A percentile compares a stretch with the other conserved stretches of the same genome.
These are phyloP conservation scores for Pangasianodon gigas DNA, from an alignment of 2,113 vertebrate species.

Conservation along the genomic window DNA sequence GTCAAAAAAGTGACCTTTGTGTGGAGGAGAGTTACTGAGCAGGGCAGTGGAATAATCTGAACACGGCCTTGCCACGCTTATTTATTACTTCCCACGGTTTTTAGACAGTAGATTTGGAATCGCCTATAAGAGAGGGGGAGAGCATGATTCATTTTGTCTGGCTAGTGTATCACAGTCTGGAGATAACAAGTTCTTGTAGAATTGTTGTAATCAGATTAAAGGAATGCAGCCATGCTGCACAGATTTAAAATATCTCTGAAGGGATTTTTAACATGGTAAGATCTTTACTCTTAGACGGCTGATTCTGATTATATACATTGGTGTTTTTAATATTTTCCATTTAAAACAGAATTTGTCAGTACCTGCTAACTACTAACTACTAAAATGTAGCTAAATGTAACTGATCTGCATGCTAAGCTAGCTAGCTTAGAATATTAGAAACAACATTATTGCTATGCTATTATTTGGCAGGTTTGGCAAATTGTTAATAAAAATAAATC, in stretches of 20 bases:
- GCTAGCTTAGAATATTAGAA: background rate
- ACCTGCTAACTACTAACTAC: background rate
- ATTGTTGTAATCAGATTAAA: conserved; percentile 2
- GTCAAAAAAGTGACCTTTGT: conserved; percentile 66
- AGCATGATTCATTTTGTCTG: conserved; percentile 1
- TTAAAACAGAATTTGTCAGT: background rate
- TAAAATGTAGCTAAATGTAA: background rate
- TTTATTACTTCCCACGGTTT: conserved; percentile 42
- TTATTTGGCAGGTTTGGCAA: background rate
- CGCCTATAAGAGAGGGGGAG: conserved; percentile 9
- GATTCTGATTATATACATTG: background rate
- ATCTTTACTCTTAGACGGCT: background rate
- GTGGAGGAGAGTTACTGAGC: conserved; percentile 48
- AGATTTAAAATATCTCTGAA: background rate
- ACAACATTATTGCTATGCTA: background rate
- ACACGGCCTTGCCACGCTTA: conserved; percentile 31
- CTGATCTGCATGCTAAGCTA: background rate
- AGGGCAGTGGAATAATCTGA: conserved; percentile 28
- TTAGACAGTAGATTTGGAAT: conserved; percentile 24
- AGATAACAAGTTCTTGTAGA: conserved; percentile 5
- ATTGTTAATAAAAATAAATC: background rate
- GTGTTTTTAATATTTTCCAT: background rate
- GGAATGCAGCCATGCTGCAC: background rate
- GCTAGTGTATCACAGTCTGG: background rate
- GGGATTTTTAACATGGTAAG: background rate